Conservation (phyloP, 2,113 vertebrate species). For the Setophaga kirtlandii region DNA sequence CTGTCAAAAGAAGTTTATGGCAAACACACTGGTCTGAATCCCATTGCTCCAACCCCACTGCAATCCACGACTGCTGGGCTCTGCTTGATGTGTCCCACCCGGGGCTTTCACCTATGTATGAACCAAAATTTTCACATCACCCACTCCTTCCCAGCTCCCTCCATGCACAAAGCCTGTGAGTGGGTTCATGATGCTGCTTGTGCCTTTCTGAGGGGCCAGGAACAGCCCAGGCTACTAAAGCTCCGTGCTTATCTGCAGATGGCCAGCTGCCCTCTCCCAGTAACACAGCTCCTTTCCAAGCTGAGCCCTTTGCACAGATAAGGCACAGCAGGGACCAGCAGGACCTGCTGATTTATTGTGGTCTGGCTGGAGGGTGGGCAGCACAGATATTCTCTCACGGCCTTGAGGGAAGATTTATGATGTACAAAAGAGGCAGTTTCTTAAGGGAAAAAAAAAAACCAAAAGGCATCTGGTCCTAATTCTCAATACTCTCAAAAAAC, state of each 20-base stretch:
- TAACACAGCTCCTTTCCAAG: conserved; percentile 18
- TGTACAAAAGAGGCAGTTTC: background rate
- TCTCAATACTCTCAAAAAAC: background rate
- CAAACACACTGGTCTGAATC: background rate
- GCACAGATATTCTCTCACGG: conserved; percentile 17
- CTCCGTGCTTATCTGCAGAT: background rate
- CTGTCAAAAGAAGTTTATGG: background rate
- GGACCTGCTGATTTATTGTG: background rate
- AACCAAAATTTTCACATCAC: background rate
- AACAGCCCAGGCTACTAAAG: background rate
- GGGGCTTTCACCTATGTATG: background rate
- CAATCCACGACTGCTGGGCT: background rate
- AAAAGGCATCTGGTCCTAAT: conserved; percentile 17
- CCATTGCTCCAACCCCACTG: background rate
- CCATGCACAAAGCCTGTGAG: rapidly evolving
- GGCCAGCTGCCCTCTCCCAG: background rate
- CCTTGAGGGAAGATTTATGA: conserved; percentile 29
- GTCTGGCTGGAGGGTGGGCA: background rate
- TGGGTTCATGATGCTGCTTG: background rate
- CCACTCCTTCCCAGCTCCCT: background rate
- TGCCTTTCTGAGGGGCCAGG: background rate
- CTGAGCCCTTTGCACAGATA: background rate
- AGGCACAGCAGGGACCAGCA: background rate
- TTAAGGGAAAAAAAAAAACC: background rate
- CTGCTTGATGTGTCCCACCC: background rate